Percentiles rank a stretch among this genome's conserved stretches.
phyloP scores from a whole-genome alignment of 2,113 vertebrate genomes.

The Caretta caretta region DNA sequence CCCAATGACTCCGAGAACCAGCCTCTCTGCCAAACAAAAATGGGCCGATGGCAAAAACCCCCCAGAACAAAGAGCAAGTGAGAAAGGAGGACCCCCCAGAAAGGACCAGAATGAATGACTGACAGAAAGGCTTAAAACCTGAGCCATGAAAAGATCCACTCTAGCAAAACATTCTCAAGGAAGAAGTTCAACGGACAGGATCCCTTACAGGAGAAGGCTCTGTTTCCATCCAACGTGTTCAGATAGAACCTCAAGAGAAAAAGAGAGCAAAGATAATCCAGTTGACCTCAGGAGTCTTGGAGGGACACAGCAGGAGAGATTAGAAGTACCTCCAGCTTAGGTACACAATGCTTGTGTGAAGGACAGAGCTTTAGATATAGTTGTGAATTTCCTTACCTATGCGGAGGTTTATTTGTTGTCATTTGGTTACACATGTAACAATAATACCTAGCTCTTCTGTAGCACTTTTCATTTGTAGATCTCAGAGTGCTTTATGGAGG shows the following conservation, averaged over 20 bases:
- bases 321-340: neutral
- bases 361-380: neutral
- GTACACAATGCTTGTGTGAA: rapidly evolving
- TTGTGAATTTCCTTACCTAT: neutral
- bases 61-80: rapidly evolving
- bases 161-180: neutral
- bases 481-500: no score
- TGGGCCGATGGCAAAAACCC: neutral
- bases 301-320: neutral
- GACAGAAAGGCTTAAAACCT: conserved; percentile 14
- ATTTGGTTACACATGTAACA: rapidly evolving
- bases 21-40: neutral
- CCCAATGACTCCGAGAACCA: neutral
- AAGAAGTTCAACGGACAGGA: neutral
- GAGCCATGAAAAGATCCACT: neutral
- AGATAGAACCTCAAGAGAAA: neutral
- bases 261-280: no score
- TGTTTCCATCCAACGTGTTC: rapidly evolving
- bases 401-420: neutral
- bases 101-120: neutral
- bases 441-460: no score
- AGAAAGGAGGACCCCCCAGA: neutral
- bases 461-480: no score
- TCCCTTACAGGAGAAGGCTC: neutral
- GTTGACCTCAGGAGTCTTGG: rapidly evolving